Conservation (phyloP, 2,888 invertebrate genomes). For the Parnassius mnemosyne region DNA sequence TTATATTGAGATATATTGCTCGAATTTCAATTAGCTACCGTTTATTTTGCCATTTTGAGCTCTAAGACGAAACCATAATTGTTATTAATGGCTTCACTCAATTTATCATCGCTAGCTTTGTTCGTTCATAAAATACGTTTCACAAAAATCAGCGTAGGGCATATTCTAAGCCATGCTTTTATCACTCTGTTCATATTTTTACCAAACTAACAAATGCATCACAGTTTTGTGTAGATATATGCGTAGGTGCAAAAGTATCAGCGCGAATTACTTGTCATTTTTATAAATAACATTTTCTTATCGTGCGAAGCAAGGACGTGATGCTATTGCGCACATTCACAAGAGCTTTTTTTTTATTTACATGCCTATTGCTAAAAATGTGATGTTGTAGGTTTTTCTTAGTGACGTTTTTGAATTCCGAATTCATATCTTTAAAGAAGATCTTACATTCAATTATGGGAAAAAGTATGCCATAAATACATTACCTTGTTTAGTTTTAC, state of each 20-base stretch:
- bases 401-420: no score
- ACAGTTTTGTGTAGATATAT: constrained; percentile 31
- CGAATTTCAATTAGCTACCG: constrained; percentile 1
- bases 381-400: neutral
- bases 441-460: no score
- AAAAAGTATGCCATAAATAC: no score
- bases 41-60: no score
- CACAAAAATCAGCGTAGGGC: no score
- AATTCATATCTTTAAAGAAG: no score
- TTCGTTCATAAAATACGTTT: no score
- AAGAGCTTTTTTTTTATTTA: constrained; percentile 38
- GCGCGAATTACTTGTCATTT: constrained; percentile 43
- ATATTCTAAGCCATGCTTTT: no score
- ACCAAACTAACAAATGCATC: constrained; percentile 24
- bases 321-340: constrained; percentile 46
- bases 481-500: no score
- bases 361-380: constrained; percentile 20
- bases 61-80: no score
- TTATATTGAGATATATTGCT: constrained; percentile 41
- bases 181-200: constrained; percentile 10
- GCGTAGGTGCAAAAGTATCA: constrained; percentile 39
- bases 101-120: constrained; percentile 13
- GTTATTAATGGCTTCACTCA: constrained; percentile 7
- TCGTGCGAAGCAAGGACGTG: constrained; percentile 62
- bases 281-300: constrained; percentile 62